phyloP scores from a whole-genome alignment of 2,797 vertebrate species.

The Characodon lateralis region DNA sequence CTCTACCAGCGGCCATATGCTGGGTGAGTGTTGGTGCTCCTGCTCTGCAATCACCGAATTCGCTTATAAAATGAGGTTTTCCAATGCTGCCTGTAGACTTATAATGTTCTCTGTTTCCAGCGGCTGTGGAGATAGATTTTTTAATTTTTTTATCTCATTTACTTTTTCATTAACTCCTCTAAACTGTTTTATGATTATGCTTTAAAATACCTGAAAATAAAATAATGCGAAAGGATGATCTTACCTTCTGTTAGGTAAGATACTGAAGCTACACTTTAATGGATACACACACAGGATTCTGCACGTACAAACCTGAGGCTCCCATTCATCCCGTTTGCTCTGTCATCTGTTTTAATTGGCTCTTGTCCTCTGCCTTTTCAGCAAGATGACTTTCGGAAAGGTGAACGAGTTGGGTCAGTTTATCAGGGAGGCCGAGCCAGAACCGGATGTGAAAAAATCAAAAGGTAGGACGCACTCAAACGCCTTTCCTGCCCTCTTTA shows the following conservation, averaged over 20 bases:
- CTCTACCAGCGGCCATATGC: conserved; percentile 96
- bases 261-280: conserved; percentile 6
- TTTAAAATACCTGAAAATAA: background rate
- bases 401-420: conserved; percentile 98
- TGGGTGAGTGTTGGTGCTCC: conserved; percentile 83
- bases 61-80: background rate
- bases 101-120: background rate
- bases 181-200: conserved; percentile 18
- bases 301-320: conserved; percentile 13
- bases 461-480: conserved; percentile 82
- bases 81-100: background rate
- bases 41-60: background rate
- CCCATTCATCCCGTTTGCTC: conserved; percentile 17
- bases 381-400: conserved; percentile 97
- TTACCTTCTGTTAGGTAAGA: background rate
- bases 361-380: conserved; percentile 66
- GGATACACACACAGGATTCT: background rate
- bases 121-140: background rate
- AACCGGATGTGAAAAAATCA: conserved; percentile 98
- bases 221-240: background rate
- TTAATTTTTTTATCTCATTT: background rate
- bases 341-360: conserved; percentile 17
- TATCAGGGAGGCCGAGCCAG: conserved; percentile 97
- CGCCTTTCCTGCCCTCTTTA: background rate
- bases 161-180: conserved; percentile 3